Evolutionary conservation across 35 echinoderm and acorn worm genomes (phyloP).

Genomic region (Anneissia japonica): DNA sequence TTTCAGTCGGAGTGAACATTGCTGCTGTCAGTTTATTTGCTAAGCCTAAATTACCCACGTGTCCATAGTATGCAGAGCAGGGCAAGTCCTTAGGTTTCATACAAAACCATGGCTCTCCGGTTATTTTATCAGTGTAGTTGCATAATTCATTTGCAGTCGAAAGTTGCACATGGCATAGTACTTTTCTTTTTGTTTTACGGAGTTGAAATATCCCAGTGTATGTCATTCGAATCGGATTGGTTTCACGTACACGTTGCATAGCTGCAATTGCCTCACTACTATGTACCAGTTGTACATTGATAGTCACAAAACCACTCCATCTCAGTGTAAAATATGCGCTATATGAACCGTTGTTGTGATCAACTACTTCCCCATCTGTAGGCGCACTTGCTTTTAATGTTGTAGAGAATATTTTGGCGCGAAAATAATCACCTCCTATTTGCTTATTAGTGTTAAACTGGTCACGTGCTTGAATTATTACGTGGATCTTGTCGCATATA

Average conservation of each 20-base stretch:
- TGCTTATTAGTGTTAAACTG: not conserved
- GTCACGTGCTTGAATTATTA: slow-evolving; percentile 31
- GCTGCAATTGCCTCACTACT: slow-evolving; percentile 16
- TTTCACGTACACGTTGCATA: not conserved
- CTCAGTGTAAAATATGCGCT: slow-evolving; percentile 23
- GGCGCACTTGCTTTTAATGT: not conserved
- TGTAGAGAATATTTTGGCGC: slow-evolving; percentile 21
- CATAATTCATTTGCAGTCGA: not conserved
- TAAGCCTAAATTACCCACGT: not conserved
- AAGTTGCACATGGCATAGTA: not conserved
- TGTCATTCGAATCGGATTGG: not conserved
- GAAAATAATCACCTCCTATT: slow-evolving; percentile 32
- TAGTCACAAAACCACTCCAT: slow-evolving; percentile 14
- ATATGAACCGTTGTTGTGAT: slow-evolving; percentile 47
- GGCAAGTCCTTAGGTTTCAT: not conserved
- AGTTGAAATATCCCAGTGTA: not conserved
- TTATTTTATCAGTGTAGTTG: not conserved
- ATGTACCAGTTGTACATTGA: slow-evolving; percentile 31
- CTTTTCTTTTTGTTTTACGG: not conserved
- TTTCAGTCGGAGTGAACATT: not conserved
- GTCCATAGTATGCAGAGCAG: not conserved
- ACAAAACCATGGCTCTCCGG: not conserved
- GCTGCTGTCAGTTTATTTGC: not conserved
- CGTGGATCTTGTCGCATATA: not conserved
- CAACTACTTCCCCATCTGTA: slow-evolving; percentile 5